Conservation (phyloP, 2,888 invertebrate species). For the Agonum fuliginosum region DNA sequence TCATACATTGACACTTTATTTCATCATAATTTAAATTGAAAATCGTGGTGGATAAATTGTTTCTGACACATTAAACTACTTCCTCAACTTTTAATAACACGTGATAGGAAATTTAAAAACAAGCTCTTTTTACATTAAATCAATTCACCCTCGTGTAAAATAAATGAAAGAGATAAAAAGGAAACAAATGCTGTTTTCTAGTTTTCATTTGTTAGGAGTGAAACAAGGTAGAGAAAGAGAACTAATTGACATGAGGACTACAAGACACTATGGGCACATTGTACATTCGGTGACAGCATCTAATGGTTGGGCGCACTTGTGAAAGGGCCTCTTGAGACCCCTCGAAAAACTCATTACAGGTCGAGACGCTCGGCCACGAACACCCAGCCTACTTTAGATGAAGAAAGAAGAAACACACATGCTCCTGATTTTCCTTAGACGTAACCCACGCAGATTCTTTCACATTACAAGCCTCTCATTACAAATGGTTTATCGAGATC, state of each 20-base stretch:
- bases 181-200: conserved; percentile 15
- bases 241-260: conserved; percentile 39
- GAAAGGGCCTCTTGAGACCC: conserved; percentile 47
- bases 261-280: conserved; percentile 40
- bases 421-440: background rate
- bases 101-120: no score
- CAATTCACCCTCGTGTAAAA: no score
- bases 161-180: no score
- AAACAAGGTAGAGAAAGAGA: conserved; percentile 10
- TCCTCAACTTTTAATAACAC: no score
- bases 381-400: background rate
- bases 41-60: no score
- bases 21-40: background rate
- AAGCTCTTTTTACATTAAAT: no score
- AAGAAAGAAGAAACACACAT: background rate
- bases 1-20: background rate
- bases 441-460: background rate
- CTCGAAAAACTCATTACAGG: conserved; percentile 55
- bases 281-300: conserved; percentile 37
- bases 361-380: conserved; percentile 6
- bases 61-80: no score
- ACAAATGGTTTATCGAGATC: no score
- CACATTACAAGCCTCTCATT: no score
- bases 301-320: conserved; percentile 45
- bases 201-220: conserved; percentile 3